phyloP scores from a whole-genome alignment of 1,140 invertebrate genomes.

The Colletes gigas region DNA sequence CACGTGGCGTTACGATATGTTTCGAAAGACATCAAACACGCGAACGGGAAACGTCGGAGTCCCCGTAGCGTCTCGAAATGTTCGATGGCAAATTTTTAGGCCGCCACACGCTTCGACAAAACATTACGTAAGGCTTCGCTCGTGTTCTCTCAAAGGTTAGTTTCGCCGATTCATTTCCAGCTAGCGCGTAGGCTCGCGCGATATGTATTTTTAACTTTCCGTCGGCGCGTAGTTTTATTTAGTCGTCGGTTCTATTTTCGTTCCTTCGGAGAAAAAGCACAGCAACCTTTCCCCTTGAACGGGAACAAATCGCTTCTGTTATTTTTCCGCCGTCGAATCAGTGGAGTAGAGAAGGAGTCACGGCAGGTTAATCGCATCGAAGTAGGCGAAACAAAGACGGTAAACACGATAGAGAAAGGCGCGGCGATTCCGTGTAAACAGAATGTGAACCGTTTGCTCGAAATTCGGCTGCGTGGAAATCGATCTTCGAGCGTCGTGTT shows the following conservation, averaged over 20 bases:
- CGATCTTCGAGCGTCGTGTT: too few species aligned
- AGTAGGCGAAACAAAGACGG: background rate
- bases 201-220: constrained; percentile 50
- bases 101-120: background rate
- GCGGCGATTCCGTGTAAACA: background rate
- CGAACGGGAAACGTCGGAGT: background rate
- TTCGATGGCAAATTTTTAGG: constrained; percentile 3
- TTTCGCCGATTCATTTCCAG: constrained; percentile 28
- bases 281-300: background rate
- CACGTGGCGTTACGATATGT: background rate
- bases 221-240: constrained; percentile 23
- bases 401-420: background rate
- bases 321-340: background rate
- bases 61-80: background rate
- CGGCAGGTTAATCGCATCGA: background rate
- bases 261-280: background rate
- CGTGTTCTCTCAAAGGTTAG: constrained; percentile 11
- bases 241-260: constrained; percentile 41
- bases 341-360: background rate
- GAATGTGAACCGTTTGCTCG: background rate
- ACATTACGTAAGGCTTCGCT: constrained; percentile 14
- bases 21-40: background rate
- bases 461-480: background rate
- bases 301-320: background rate
- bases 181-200: constrained; percentile 10